A percentile compares a stretch with the other conserved stretches of the same genome.
These are phyloP conservation scores for Henricia sp. DNA, from an alignment of 53 echinoderm and acorn worm genomes.

Conservation along the genomic window DNA sequence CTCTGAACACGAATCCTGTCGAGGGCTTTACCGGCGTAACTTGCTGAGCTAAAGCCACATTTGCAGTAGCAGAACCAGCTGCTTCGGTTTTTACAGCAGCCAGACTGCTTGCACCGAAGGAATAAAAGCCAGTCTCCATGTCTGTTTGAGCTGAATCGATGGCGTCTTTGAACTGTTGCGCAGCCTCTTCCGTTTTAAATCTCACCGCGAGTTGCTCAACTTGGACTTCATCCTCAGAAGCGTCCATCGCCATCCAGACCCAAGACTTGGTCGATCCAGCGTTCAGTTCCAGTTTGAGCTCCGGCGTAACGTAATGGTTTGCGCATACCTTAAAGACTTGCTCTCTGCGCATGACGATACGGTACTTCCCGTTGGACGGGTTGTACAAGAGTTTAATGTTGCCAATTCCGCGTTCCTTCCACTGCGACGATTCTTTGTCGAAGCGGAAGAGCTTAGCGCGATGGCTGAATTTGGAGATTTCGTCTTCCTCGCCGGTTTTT, in stretches of 20 bases:
- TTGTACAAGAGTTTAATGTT: conserved; percentile 88
- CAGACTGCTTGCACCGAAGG: no score
- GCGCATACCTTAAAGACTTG: conserved; percentile 97
- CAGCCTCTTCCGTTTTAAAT: conserved; percentile 80
- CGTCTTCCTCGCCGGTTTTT: conserved; percentile 89
- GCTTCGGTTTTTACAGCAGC: no score
- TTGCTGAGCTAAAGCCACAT: no score
- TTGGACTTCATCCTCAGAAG: conserved; percentile 72
- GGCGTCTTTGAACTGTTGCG: conserved; percentile 73
- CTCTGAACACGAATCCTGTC: background rate
- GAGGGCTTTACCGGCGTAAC: background rate
- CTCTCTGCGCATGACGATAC: conserved; percentile 93
- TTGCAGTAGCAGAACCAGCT: background rate
- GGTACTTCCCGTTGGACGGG: conserved; percentile 50
- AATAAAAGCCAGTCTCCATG: conserved; percentile 7
- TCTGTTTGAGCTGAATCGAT: conserved; percentile 77
- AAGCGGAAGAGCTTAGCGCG: conserved; percentile 88
- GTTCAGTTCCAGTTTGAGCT: conserved; percentile 68
- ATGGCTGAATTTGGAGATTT: conserved; percentile 78
- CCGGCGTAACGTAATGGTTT: conserved; percentile 83
- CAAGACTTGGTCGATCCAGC: conserved; percentile 79
- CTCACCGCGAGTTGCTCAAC: conserved; percentile 85
- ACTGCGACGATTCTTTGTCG: conserved; percentile 69
- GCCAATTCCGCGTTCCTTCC: conserved; percentile 96
- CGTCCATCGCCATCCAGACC: conserved; percentile 96